phyloP scores from a whole-genome alignment of 2,113 vertebrate species.

The Callionymus lyra region DNA sequence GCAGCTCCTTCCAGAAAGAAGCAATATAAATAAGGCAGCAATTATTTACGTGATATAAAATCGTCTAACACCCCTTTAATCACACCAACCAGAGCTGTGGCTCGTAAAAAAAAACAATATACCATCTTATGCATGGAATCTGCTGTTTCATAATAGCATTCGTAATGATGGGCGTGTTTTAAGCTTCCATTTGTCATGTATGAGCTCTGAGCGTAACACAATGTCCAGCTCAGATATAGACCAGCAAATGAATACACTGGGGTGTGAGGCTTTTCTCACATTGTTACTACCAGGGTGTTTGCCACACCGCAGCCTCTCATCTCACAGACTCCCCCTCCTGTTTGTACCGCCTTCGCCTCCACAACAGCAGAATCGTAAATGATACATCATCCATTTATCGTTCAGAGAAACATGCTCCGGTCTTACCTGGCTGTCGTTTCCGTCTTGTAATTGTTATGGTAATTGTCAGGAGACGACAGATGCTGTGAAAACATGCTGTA shows the following conservation, averaged over 20 bases:
- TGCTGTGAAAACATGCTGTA: no score
- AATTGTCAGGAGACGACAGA: no score
- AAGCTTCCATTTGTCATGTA: constrained; percentile 2
- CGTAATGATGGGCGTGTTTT: no score
- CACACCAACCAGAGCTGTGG: constrained; percentile 37
- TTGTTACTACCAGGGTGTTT: constrained; percentile 16
- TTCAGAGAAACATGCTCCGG: constrained; percentile 14
- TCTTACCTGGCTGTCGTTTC: constrained; percentile 8
- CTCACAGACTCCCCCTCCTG: constrained; percentile 27
- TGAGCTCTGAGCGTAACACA: no score
- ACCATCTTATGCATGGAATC: constrained; percentile 28
- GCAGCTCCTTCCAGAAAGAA: constrained; percentile 19
- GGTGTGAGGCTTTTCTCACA: constrained; percentile 16
- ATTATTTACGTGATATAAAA: constrained; percentile 52
- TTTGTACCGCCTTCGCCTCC: constrained; percentile 20
- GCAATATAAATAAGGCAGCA: constrained; percentile 41
- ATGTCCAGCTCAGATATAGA: constrained; percentile 8
- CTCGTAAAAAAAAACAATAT: constrained; percentile 36
- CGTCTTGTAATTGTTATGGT: no score
- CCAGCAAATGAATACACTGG: constrained; percentile 27
- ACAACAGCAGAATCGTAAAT: constrained; percentile 21
- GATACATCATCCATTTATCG: constrained; percentile 37
- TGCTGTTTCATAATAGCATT: constrained; percentile 28
- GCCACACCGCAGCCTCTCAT: constrained; percentile 9
- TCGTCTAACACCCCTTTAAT: constrained; percentile 40